Base-by-base conservation (phyloP, 1,140 invertebrate species). In the Bombus turneri region DNA sequence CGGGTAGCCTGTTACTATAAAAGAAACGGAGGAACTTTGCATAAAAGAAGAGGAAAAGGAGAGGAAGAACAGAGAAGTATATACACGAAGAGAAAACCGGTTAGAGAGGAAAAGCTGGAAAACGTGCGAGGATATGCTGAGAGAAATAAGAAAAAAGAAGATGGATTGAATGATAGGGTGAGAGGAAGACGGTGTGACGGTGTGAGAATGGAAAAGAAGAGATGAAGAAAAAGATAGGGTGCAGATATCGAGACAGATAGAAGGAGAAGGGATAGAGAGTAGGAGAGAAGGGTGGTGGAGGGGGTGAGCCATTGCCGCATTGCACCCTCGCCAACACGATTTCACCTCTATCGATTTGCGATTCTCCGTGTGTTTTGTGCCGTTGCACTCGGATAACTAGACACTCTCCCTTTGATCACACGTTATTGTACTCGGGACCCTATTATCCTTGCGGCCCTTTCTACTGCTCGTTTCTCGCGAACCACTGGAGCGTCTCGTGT, bases 281-380 rank as follows among this genome's bases (percentile, higher is more conserved):
- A 57, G 34, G 37, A 9, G 53, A 43, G n/a, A 53, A 66, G 6
- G 39, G 25, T 34, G 62, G 73, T 31, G 75, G 34, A 73, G 59
- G 72, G 62, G 82, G 87, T 75, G 71, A 87, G 66, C 89, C 84
- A 89, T 92, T 92, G 91, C 92, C 90, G 92, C 92, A 92, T 92
- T 92, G 92, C 91, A 92, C 90, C 92, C 88, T 90, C 82, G 90
- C 81, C 84, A 87, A 91, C 83, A 86, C 88, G 91, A 92, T 92
- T 91, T 92, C 89, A 87, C 89, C 85, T 92, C 85, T 92, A 92
- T 92, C 89, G 92, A 92, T 92, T 92, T 85, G 81, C 87, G 86
- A 92, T 92, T 92, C 91, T 91, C 87, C 77, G 86, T 87, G 82
- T 90, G 90, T 91, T 92, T 92, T 92, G 85, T 92, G 88, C 86